A percentile compares a stretch with the other conserved stretches of the same genome.
Conservation (phyloP, 2,113 vertebrate genomes). For the Mystacornis crossleyi region DNA sequence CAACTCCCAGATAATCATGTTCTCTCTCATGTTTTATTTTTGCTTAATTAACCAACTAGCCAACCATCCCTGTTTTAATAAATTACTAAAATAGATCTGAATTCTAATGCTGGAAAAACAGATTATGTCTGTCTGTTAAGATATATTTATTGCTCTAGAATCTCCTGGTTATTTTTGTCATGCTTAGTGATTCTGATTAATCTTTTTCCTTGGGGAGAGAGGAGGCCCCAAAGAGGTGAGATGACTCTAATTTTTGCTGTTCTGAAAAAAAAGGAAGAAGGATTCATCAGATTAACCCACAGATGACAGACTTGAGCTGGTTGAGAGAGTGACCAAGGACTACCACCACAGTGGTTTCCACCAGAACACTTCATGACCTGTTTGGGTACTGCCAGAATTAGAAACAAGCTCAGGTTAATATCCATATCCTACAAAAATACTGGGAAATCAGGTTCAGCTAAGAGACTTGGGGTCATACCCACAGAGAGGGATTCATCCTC, state of each 20-base stretch:
- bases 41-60: constrained; percentile 67
- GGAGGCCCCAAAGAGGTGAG: neutral
- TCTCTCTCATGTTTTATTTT: constrained; percentile 31
- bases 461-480: neutral
- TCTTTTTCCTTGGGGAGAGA: neutral
- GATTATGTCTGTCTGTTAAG: constrained; percentile 22
- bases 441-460: neutral
- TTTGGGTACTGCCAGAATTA: neutral
- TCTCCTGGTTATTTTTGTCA: constrained; percentile 48
- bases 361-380: neutral
- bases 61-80: constrained; percentile 49
- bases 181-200: constrained; percentile 30
- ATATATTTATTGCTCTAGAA: constrained; percentile 11
- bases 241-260: neutral
- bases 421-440: neutral
- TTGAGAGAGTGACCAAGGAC: neutral
- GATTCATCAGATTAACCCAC: neutral
- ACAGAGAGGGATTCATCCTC: neutral
- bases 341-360: neutral
- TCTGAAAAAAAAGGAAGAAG: neutral
- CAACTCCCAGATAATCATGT: constrained; percentile 32
- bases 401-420: neutral
- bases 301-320: neutral
- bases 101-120: constrained; percentile 23
- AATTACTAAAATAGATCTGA: constrained; percentile 44